Conservation (phyloP, 2,797 vertebrate species). For the Macropodus opercularis region DNA sequence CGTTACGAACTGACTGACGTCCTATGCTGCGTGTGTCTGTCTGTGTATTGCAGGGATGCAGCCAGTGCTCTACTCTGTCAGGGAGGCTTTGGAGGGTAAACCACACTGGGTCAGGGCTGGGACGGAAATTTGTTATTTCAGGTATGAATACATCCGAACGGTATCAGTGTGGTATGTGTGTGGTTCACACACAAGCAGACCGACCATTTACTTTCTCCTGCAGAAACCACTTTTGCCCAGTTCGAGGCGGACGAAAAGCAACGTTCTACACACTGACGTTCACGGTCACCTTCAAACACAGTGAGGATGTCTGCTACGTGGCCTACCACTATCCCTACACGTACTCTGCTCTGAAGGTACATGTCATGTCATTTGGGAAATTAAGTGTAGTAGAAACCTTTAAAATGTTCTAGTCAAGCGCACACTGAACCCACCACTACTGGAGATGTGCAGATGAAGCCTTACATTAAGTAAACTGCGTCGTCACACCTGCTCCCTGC, state of each 20-base stretch:
- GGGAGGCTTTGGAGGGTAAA: conserved; percentile 87
- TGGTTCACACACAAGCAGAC: background rate
- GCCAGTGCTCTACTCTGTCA: conserved; percentile 88
- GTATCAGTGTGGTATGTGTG: too few relatives aligned
- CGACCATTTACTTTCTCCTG: conserved; percentile 22
- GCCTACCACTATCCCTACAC: conserved; percentile 96
- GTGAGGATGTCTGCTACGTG: conserved; percentile 91
- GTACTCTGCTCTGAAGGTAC: conserved; percentile 90
- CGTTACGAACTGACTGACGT: too few relatives aligned
- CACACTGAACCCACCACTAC: too few relatives aligned
- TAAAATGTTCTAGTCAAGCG: too few relatives aligned
- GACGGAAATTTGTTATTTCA: conserved; percentile 92
- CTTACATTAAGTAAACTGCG: too few relatives aligned
- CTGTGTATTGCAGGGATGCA: conserved; percentile 86
- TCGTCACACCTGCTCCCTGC: too few relatives aligned
- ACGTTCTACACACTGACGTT: conserved; percentile 90
- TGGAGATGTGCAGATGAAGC: too few relatives aligned
- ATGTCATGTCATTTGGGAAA: too few relatives aligned
- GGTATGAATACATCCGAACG: conserved; percentile 71
- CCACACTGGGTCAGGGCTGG: conserved; percentile 89
- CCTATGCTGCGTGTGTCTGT: conserved; percentile 2
- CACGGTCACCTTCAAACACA: conserved; percentile 85
- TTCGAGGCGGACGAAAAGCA: conserved; percentile 49
- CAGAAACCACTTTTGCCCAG: conserved; percentile 87
- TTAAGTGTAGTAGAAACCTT: too few relatives aligned